Conservation (phyloP, 2,113 vertebrate genomes). For the Epinephelus moara region DNA sequence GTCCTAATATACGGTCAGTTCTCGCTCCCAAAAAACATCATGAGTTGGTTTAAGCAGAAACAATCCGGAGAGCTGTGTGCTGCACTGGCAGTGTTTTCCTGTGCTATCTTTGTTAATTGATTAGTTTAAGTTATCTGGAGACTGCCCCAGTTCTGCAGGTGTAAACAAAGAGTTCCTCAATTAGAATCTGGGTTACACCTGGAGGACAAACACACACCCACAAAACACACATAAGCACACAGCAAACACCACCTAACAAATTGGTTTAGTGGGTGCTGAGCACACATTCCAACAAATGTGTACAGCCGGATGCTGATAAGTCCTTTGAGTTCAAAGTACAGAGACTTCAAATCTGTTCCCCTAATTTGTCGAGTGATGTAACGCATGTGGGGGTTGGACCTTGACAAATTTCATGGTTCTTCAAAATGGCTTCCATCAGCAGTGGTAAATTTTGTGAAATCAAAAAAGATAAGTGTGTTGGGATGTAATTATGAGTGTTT, state of each 20-base stretch:
- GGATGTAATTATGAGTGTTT: slow-evolving; percentile 55
- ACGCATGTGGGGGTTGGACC: slow-evolving; percentile 46
- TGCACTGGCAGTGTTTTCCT: slow-evolving; percentile 48
- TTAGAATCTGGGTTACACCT: slow-evolving; percentile 81
- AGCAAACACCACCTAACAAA: slow-evolving; percentile 50
- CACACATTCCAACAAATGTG: slow-evolving; percentile 54
- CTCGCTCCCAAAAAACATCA: no score
- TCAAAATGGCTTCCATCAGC: slow-evolving; percentile 53
- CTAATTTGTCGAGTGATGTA: slow-evolving; percentile 58
- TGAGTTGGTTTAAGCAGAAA: slow-evolving; percentile 8
- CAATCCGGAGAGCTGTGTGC: slow-evolving; percentile 36
- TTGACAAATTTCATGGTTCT: slow-evolving; percentile 40
- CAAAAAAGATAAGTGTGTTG: slow-evolving; percentile 46
- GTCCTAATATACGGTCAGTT: no score
- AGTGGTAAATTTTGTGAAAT: slow-evolving; percentile 43
- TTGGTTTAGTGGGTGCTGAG: slow-evolving; percentile 59
- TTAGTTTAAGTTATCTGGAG: slow-evolving; percentile 75
- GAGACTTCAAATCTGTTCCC: slow-evolving; percentile 56
- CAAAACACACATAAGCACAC: slow-evolving; percentile 41
- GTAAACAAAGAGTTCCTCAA: slow-evolving; percentile 74
- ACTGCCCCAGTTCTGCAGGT: slow-evolving; percentile 74
- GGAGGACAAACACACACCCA: slow-evolving; percentile 63
- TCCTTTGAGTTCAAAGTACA: slow-evolving; percentile 56
- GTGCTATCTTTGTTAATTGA: slow-evolving; percentile 72
- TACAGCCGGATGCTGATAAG: slow-evolving; percentile 58